Percentiles rank a stretch among this genome's conserved stretches.
These are phyloP conservation scores for Crenuchus spilurus DNA, from an alignment of 2,797 vertebrate species.

Conservation along the genomic window DNA sequence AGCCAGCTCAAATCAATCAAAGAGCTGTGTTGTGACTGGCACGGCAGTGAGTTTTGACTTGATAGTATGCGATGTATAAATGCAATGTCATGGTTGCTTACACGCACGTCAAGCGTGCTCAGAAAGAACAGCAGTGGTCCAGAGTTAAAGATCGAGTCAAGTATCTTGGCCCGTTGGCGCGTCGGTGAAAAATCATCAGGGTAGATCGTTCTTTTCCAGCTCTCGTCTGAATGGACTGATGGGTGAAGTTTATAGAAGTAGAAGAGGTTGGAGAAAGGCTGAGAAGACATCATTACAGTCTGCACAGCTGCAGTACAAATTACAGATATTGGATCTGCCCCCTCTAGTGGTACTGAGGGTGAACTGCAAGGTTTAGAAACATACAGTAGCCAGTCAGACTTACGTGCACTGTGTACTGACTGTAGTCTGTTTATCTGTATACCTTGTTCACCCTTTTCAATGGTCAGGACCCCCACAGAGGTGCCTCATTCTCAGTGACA, in stretches of 20 bases:
- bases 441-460: too few species aligned
- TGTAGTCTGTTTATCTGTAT: too few species aligned
- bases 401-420: too few species aligned
- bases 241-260: conserved; percentile 22
- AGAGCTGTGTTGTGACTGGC: conserved; percentile 47
- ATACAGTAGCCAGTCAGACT: too few species aligned
- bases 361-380: conserved; percentile 53
- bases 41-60: conserved; percentile 40
- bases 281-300: background rate
- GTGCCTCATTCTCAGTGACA: too few species aligned
- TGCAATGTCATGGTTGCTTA: conserved; percentile 49
- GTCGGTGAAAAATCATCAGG: conserved; percentile 4
- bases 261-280: too few species aligned
- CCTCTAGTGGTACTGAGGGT: conserved; percentile 70
- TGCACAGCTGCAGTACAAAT: conserved; percentile 4
- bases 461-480: too few species aligned
- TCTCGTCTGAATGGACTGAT: background rate
- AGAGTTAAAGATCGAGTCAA: conserved; percentile 4
- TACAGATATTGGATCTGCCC: conserved; percentile 65
- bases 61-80: conserved; percentile 46
- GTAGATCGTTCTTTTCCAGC: background rate
- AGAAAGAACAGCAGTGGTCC: conserved; percentile 30
- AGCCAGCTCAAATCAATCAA: conserved; percentile 48
- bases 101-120: conserved; percentile 43
- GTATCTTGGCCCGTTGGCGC: conserved; percentile 1